phyloP scores from a whole-genome alignment of 2,888 invertebrate genomes.

The Melinopterus prodromus region DNA sequence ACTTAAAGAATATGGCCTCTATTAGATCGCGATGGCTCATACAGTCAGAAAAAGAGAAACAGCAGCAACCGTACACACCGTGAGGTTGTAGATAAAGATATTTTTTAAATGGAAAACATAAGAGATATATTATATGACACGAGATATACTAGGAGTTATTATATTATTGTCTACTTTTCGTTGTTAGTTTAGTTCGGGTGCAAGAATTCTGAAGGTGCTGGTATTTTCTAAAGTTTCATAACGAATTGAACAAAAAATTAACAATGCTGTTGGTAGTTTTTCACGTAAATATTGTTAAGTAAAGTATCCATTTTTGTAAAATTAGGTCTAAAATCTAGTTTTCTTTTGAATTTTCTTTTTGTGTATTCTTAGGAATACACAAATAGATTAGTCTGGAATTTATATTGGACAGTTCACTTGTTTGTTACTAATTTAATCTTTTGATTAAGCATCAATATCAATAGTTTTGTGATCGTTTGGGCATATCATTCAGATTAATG shows the following conservation, averaged over 20 bases:
- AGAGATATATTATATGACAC: conserved; percentile 17
- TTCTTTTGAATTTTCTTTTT: too few species aligned
- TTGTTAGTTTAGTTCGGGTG: conserved; percentile 4
- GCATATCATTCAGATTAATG: conserved; percentile 33
- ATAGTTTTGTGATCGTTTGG: conserved; percentile 30
- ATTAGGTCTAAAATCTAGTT: background rate
- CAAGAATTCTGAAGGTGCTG: background rate
- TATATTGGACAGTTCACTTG: background rate
- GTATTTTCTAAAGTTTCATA: background rate
- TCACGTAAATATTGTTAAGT: conserved; percentile 11
- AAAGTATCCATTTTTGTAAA: background rate
- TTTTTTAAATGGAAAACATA: conserved; percentile 20
- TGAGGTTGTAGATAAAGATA: conserved; percentile 37
- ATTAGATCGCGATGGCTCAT: conserved; percentile 55
- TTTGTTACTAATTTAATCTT: background rate
- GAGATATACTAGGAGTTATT: conserved; percentile 13
- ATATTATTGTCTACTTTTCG: background rate
- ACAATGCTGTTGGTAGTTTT: background rate
- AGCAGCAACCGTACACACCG: conserved; percentile 33
- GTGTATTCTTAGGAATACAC: too few species aligned
- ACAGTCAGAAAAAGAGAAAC: conserved; percentile 43
- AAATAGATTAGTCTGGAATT: too few species aligned
- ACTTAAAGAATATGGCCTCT: conserved; percentile 54
- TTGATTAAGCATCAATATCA: conserved; percentile 24
- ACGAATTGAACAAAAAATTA: conserved; percentile 13